Conservation (phyloP, 2,113 vertebrate genomes). For the Crotophaga sulcirostris region DNA sequence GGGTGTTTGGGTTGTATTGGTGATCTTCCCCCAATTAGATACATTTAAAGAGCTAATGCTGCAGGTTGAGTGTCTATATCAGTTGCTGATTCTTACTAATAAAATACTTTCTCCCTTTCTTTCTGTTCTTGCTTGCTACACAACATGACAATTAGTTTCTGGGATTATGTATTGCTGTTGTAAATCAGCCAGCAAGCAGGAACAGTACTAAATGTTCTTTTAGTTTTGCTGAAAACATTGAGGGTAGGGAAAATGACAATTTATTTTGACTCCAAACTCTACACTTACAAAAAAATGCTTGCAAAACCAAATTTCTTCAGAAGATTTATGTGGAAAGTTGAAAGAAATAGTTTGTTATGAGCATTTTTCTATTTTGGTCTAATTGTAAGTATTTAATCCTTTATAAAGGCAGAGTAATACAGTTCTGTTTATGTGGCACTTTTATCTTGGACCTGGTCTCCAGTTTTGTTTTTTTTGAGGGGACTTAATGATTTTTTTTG, state of each 20-base stretch:
- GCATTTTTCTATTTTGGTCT: not conserved
- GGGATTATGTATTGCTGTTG: not conserved
- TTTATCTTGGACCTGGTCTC: not conserved
- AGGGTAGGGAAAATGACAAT: not conserved
- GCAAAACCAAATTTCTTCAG: not conserved
- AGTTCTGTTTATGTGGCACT: not conserved
- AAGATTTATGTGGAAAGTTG: not conserved
- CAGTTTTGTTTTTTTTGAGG: not conserved
- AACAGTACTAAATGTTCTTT: constrained; percentile 29
- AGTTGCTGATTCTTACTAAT: not conserved
- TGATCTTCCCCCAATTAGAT: not conserved
- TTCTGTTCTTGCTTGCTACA: not conserved
- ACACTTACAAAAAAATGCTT: not conserved
- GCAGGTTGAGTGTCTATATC: not conserved
- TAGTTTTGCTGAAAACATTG: not conserved
- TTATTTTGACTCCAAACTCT: not conserved
- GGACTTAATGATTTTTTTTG: too few relatives aligned
- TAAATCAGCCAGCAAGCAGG: constrained; percentile 26
- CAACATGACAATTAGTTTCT: not conserved
- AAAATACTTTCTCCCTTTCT: not conserved
- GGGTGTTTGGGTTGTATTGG: not conserved
- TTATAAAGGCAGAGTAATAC: not conserved
- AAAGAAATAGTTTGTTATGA: not conserved
- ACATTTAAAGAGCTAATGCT: not conserved
- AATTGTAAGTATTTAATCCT: not conserved